Percentiles rank a stretch among this genome's conserved stretches.
Evolutionary conservation across 2,888 invertebrate species (phyloP).

Genomic region (Oconnorella tubifera): DNA sequence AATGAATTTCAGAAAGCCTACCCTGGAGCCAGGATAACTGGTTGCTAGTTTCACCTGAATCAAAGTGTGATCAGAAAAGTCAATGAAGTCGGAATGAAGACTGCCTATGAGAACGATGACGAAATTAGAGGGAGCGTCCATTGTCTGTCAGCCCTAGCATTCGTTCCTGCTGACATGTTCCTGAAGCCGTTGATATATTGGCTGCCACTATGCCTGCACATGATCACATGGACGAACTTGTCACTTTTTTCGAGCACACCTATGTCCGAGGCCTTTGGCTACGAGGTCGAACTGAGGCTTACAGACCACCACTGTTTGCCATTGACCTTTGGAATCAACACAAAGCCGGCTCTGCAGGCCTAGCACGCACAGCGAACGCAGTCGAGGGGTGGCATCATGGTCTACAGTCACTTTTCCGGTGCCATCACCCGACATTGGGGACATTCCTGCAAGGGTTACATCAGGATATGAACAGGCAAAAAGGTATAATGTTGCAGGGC

Average conservation of each 20-base stretch:
- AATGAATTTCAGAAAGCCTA: neutral
- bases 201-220: neutral
- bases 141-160: conserved; percentile 1
- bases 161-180: conserved; percentile 2
- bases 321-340: neutral
- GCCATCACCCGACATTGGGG: too few species aligned
- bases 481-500: too few species aligned
- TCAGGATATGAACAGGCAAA: too few species aligned
- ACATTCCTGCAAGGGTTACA: too few species aligned
- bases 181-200: neutral
- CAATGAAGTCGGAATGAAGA: conserved; percentile 4
- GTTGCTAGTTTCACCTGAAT: conserved; percentile 11
- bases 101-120: neutral
- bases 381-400: conserved; percentile 2
- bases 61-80: conserved; percentile 7
- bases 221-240: neutral
- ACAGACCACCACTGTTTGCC: neutral
- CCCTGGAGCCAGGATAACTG: neutral
- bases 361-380: neutral
- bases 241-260: conserved; percentile 7
- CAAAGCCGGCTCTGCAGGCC: neutral
- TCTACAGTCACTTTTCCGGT: too few species aligned
- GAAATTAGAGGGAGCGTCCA: neutral
- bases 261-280: neutral
- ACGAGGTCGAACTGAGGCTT: neutral